These are phyloP conservation scores for Phrynocephalus versicolor DNA, from an alignment of 2,113 vertebrate species.

Conservation along the genomic window DNA sequence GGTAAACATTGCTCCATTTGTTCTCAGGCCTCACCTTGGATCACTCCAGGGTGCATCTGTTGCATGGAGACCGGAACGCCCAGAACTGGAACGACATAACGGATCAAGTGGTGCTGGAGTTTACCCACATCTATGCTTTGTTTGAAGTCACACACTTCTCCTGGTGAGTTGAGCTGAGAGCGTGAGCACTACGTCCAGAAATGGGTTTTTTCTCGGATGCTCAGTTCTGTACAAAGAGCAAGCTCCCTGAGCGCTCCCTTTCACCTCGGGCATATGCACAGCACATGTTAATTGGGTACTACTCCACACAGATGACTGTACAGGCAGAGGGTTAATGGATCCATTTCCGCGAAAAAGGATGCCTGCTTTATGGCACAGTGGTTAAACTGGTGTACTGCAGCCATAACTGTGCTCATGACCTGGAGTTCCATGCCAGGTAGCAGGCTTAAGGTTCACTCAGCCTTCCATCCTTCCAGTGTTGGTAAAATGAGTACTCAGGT, in stretches of 20 bases:
- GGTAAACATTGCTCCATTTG: neutral
- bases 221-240: neutral
- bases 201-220: neutral
- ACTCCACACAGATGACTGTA: neutral
- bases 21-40: conserved; percentile 84
- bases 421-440: no score
- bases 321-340: neutral
- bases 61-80: conserved; percentile 82
- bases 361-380: no score
- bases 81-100: conserved; percentile 93
- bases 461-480: no score
- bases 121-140: conserved; percentile 88
- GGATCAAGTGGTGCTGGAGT: conserved; percentile 81
- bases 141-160: conserved; percentile 95
- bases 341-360: neutral
- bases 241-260: neutral
- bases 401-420: no score
- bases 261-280: no score
- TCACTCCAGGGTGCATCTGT: conserved; percentile 80
- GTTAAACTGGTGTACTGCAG: no score
- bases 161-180: conserved; percentile 79
- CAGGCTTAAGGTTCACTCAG: no score
- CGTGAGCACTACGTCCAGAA: neutral
- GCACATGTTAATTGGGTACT: neutral
- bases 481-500: no score